Percentiles rank a stretch among this genome's conserved stretches.
Evolutionary conservation across 2,888 invertebrate genomes (phyloP).

Genomic region (Stenodera caucasica): DNA sequence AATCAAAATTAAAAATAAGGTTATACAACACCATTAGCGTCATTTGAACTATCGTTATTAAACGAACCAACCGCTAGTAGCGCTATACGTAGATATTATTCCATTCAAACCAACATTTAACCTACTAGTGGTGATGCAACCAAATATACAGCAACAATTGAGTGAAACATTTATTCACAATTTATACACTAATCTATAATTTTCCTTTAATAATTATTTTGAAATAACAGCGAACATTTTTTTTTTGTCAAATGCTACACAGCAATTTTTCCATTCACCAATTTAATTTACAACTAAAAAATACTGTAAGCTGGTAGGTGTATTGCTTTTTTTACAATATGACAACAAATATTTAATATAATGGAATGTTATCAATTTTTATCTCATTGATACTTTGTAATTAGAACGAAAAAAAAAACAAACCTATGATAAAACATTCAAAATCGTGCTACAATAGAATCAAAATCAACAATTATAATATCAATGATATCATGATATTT

Average conservation of each 20-base stretch:
- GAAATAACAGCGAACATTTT: conserved; percentile 36
- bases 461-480: conserved; percentile 28
- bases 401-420: conserved; percentile 27
- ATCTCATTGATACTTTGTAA: conserved; percentile 26
- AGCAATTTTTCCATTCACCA: conserved; percentile 38
- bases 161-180: conserved; percentile 37
- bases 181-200: conserved; percentile 41
- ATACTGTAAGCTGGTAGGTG: conserved; percentile 42
- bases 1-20: background rate
- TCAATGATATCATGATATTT: conserved; percentile 33
- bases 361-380: conserved; percentile 45
- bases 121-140: background rate
- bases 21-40: background rate
- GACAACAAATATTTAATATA: conserved; percentile 40
- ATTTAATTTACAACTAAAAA: conserved; percentile 35
- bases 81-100: too few species aligned
- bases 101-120: too few species aligned
- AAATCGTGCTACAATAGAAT: conserved; percentile 30
- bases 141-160: background rate
- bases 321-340: conserved; percentile 43
- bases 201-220: conserved; percentile 30
- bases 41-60: background rate
- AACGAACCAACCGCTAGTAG: too few species aligned
- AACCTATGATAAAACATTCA: conserved; percentile 13
- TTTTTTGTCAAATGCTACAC: conserved; percentile 33